Base-by-base conservation (phyloP, 2,113 vertebrate species). In the Nansenia antarctica region DNA sequence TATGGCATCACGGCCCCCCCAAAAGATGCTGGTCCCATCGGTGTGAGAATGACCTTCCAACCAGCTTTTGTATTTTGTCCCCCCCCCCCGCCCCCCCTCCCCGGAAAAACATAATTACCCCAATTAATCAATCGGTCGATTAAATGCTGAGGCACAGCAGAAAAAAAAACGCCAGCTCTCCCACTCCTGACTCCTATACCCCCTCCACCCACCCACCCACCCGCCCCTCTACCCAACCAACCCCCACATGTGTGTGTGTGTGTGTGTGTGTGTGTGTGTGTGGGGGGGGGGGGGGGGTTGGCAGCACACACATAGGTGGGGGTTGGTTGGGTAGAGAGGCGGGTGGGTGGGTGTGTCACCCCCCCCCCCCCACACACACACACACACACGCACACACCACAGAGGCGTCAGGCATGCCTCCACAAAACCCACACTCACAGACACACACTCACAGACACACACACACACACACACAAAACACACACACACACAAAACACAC, bases 61-160 rank as follows among this genome's bases (percentile, higher is more conserved):
- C 72, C 79, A 78, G 86, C 80, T 67, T 81, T 73, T 69, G 76
- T 77, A 85, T 81, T 80, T 72, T 70, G 39, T 45, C 12, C 39
- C 39, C 39, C 15, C 37, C 39, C 39, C n/a, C n/a, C n/a, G 71
- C 78, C 89, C 86, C 91, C 88, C 89, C 91, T 91, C 84, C 77
- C 69, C 73, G 84, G 64, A 76, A 84, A 91, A n/a, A n/a, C n/a
- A 91, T 90, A 90, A 90, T 90, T 90, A 89, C 87, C 85, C 86
- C 88, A 86, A 91, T 91, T 91, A 91, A 91, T 92, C 89, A 91
- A 91, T n/a, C n/a, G n/a, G n/a, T n/a, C n/a, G n/a, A n/a, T 91
- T 89, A 90, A 91, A 85, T 87, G 90, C 90, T 89, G 86, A 89
- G 83, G 83, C 82, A 80, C 35, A 37, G 52, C n/a, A 84, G 61